Base-by-base conservation (phyloP, 1,140 invertebrate genomes). In the Tribolium madens region DNA sequence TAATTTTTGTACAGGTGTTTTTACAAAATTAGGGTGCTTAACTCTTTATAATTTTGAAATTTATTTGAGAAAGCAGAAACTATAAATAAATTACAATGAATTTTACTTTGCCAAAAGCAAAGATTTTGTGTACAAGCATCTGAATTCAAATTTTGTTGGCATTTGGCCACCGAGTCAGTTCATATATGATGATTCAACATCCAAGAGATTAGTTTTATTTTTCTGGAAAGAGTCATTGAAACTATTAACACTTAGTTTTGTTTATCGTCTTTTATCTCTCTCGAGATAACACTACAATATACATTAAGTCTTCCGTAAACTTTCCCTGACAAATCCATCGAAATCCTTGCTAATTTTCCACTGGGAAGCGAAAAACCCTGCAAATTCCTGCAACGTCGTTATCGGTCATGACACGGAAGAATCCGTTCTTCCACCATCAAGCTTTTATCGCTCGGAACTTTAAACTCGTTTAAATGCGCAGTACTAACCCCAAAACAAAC, bases 361-460 rank as follows among this genome's bases (percentile, higher is more conserved):
- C 36, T 10, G 5, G 9, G 9, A 36, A 42, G 21, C 21, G 21
- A 26, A 26, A 26, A 26, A 26, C 6, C 21, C 21, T 26, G 21
- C 21, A 26, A 26, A 26, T 26, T 42, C 36, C 36, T 42, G 33
- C 33, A 36, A 7, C 6, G 21, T 26, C 50, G 5, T 57, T 57
- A 57, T 57, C 52, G 17, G 10, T 57, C 21, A 26, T 26, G 57
- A 26, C 21, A 26, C 57, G 57, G 57, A 64, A 64, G 57, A 64
- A 31, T 18, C 52, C 12, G 12, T 15, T 14, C 15, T 17, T 17
- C 50, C 50, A 53, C 15, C 17, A n/a, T 4, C 36, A n/a, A 42
- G 36, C 18, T 14, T 33, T 64, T 33, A 64, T 64, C 57, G 33
- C 26, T 13, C 21, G 26, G 26, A 33, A 31, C 57, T 64, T 64